These are phyloP conservation scores for Scaeva pyrastri DNA, from an alignment of 2,888 invertebrate species.

Conservation along the genomic window DNA sequence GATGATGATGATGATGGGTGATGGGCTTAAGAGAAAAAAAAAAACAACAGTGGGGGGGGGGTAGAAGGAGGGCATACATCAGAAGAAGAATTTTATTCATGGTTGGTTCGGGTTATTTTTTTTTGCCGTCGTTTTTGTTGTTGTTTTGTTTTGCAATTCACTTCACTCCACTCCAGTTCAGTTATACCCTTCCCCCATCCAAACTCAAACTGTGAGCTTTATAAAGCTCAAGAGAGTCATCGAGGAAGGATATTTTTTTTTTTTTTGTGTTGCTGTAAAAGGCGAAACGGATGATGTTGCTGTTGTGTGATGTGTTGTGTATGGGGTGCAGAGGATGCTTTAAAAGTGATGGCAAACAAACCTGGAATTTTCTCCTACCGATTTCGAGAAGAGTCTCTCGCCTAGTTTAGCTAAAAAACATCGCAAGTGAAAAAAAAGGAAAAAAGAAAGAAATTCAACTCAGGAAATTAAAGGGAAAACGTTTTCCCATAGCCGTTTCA, in stretches of 20 bases:
- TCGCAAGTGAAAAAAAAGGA: conserved; percentile 32
- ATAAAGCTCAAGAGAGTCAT: conserved; percentile 73
- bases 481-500: conserved; percentile 71
- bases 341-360: conserved; percentile 71
- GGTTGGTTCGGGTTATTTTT: conserved; percentile 55
- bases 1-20: conserved; percentile 26
- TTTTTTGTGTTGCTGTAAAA: conserved; percentile 8
- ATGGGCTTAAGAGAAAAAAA: too few relatives aligned
- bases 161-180: conserved; percentile 28
- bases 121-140: conserved; percentile 20
- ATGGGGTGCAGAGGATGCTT: conserved; percentile 53
- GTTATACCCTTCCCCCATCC: too few relatives aligned
- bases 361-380: conserved; percentile 46
- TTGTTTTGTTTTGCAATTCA: conserved; percentile 8
- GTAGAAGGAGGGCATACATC: conserved; percentile 46
- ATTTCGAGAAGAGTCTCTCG: conserved; percentile 9
- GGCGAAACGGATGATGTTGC: conserved; percentile 53
- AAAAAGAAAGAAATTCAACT: conserved; percentile 50
- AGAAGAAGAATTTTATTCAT: conserved; percentile 67
- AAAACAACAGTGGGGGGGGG: too few relatives aligned
- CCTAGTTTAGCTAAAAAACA: conserved; percentile 33
- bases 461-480: conserved; percentile 72
- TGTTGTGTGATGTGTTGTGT: conserved; percentile 58
- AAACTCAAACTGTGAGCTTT: conserved; percentile 69
- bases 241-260: conserved; percentile 64